Conservation (phyloP, 2,888 invertebrate species). For the Callosobruchus maculatus region DNA sequence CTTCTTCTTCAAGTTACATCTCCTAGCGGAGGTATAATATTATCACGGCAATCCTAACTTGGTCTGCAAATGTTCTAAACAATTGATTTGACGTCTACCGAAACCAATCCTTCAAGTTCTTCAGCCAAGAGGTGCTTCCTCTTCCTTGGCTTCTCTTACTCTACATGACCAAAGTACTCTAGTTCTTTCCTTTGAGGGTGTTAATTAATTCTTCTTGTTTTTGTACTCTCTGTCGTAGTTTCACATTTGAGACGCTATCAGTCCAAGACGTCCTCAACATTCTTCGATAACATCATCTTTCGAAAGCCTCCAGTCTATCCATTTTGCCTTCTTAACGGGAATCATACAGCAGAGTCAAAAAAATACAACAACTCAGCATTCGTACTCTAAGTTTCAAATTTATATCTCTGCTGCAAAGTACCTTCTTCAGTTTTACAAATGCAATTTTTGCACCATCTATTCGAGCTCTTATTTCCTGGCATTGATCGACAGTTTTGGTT, state of each 20-base stretch:
- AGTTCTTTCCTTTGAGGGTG: background rate
- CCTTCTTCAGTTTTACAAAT: too few species aligned
- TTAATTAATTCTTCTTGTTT: background rate
- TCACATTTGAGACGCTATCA: background rate
- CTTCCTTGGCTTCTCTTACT: background rate
- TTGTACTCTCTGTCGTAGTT: background rate
- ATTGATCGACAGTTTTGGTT: too few species aligned
- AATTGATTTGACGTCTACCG: background rate
- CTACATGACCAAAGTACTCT: background rate
- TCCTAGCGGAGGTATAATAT: background rate
- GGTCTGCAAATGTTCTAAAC: background rate
- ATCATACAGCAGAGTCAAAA: constrained; percentile 2
- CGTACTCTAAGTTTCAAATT: too few species aligned
- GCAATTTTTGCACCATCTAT: too few species aligned
- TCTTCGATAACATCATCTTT: too few species aligned
- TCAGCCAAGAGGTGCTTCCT: background rate
- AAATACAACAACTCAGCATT: constrained; percentile 5
- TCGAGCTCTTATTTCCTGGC: too few species aligned
- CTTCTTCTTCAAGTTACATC: background rate
- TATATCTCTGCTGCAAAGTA: too few species aligned
- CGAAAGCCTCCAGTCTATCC: background rate
- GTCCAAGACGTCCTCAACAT: constrained; percentile 9
- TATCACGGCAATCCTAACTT: background rate
- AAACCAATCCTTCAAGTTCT: background rate
- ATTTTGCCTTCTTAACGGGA: background rate